Evolutionary conservation across 2,113 vertebrate species (phyloP).

Genomic region (Dasyurus viverrinus): DNA sequence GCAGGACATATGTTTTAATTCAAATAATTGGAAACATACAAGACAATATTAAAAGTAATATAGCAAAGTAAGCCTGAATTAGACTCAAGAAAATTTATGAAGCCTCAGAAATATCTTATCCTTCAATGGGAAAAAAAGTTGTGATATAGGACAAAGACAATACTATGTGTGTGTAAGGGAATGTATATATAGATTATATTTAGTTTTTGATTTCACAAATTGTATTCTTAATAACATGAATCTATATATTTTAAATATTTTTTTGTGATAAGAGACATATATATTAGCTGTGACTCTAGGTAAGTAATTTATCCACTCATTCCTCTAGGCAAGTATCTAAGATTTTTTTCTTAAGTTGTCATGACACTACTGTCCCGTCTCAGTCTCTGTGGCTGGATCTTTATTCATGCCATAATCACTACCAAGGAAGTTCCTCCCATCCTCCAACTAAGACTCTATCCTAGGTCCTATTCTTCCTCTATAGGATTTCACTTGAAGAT

Average conservation of each 20-base stretch:
- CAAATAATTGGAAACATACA: constrained; percentile 39
- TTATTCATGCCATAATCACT: neutral
- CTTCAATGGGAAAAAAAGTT: neutral
- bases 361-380: neutral
- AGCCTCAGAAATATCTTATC: neutral
- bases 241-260: neutral
- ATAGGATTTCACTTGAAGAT: neutral
- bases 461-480: neutral
- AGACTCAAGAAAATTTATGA: constrained; percentile 48
- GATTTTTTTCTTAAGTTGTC: neutral
- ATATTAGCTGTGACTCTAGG: neutral
- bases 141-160: neutral
- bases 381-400: neutral
- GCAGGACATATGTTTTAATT: constrained; percentile 56
- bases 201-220: neutral
- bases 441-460: neutral
- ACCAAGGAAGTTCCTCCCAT: neutral
- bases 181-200: neutral
- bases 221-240: neutral
- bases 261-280: neutral
- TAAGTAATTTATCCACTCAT: neutral
- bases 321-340: neutral
- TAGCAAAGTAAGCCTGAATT: constrained; percentile 29
- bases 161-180: neutral
- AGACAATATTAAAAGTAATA: constrained; percentile 42